These are phyloP conservation scores for western clawed frog (Xenopus tropicalis) DNA, from an alignment of 2,113 vertebrate species.

Conservation along the genomic window DNA sequence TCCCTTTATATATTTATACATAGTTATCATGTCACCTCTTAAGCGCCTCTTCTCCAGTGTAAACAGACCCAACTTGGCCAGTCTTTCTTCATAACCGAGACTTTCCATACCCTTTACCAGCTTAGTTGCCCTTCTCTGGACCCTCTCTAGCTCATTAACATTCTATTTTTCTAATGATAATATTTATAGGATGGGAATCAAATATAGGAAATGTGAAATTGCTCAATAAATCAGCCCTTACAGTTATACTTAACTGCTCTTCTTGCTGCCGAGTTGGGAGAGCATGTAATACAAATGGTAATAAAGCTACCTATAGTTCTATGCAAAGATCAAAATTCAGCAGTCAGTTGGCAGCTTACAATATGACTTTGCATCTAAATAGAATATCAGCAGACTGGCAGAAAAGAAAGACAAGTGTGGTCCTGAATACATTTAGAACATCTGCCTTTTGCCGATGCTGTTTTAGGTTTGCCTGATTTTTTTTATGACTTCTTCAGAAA, in stretches of 20 bases:
- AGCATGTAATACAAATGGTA: constrained; percentile 33
- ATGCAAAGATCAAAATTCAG: constrained; percentile 36
- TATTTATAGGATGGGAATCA: no score
- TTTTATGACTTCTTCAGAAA: constrained; percentile 14
- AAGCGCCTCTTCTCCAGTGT: no score
- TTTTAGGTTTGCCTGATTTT: constrained; percentile 3
- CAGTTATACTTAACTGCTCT: not conserved
- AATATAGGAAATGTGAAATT: not conserved
- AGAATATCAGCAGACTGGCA: constrained; percentile 13
- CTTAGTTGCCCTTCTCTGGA: no score
- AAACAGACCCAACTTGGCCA: no score
- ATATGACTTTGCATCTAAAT: constrained; percentile 38
- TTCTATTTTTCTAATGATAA: no score
- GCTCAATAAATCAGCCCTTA: constrained; percentile 5
- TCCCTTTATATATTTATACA: no score
- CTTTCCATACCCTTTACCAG: no score
- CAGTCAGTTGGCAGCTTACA: constrained; percentile 27
- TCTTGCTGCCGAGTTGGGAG: constrained; percentile 5
- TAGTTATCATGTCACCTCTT: no score
- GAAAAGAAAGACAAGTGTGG: constrained; percentile 18
- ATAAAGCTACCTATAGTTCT: constrained; percentile 28
- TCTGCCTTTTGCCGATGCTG: constrained; percentile 18
- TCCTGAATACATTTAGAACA: constrained; percentile 32
- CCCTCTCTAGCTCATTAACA: no score
- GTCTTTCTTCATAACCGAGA: no score